Evolutionary conservation across 2,797 vertebrate species (phyloP), one percentile per base, ranked within the genome.

Genomic region (Myripristis murdjan): DNA sequence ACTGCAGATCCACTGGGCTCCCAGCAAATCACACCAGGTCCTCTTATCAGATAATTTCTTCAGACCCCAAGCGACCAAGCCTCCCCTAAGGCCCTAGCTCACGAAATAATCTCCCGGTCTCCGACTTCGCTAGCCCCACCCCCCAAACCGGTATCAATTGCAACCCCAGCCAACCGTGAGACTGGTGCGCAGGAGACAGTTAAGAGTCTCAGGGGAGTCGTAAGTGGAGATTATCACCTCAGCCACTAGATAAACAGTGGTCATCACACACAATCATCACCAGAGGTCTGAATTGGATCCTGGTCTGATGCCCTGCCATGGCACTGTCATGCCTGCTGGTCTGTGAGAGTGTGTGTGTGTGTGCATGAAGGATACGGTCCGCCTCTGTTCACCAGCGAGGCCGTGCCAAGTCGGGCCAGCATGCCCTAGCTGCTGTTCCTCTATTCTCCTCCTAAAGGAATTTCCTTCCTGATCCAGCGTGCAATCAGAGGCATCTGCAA

Each of bases 401-500:
- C 44, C 56, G 6, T 56, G 80, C 79, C 81, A 87, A 75, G 44
- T 81, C 80, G 59, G 81, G 73, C 51, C 37, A 3, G 31, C 49
- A 52, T 47, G 39, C 64, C 41, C 68, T 54, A 26, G 61, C 58
- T 56, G 77, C 39, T 73, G 75, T 75, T 77, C 63, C 57, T 70
- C 67, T 46, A 77, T 84, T 64, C 66, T 79, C n/a, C 46, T 90
- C 84, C 80, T 70, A 12, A 79, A 80, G 79, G 85, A 93, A 92
- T 93, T 89, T 91, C 87, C 82, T 82, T 67, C 61, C 80, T 91
- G 83, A 93, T 93, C 87, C 86, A 75, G 68, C 80, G 5, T 89
- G 87, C 84, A 91, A 89, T 90, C 70, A 49, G 73, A 85, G 85
- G 87, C 90, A 93, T 93, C 90, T 93, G 90, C 66, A 68, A 70